These are phyloP conservation scores for Drosophila borborema DNA, from an alignment of 2,888 invertebrate species.

Conservation along the genomic window DNA sequence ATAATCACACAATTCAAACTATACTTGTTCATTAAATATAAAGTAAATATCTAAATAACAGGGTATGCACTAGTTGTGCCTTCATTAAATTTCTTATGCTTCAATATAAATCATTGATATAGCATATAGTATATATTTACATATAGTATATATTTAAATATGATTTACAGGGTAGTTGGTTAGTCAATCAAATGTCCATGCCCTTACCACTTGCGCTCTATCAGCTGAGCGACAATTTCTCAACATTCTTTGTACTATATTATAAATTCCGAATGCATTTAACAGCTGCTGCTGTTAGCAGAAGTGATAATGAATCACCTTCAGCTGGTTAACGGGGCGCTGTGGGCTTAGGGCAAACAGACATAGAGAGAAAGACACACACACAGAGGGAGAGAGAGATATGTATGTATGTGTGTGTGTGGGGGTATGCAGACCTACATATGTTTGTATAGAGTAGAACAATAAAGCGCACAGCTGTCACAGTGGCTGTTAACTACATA, in stretches of 20 bases:
- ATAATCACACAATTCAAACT: background rate
- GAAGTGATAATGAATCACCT: constrained; percentile 60
- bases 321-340: constrained; percentile 37
- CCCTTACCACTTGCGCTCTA: constrained; percentile 19
- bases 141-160: background rate
- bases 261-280: constrained; percentile 50
- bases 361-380: background rate
- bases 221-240: constrained; percentile 43
- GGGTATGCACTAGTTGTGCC: background rate
- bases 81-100: background rate
- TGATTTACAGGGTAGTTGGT: constrained; percentile 12
- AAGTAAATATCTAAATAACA: no score
- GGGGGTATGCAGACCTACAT: no score
- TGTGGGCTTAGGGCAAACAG: constrained; percentile 36
- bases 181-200: background rate
- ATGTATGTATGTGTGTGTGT: no score
- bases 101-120: background rate
- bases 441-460: constrained; percentile 6
- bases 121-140: no score
- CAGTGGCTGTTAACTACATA: constrained; percentile 38
- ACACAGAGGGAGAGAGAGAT: background rate
- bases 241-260: constrained; percentile 24
- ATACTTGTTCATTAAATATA: background rate
- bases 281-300: constrained; percentile 18
- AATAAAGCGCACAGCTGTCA: constrained; percentile 54